A percentile compares a stretch with the other conserved stretches of the same genome.
These are phyloP conservation scores for Wasmannia auropunctata DNA, from an alignment of 1,140 invertebrate genomes.

Conservation along the genomic window DNA sequence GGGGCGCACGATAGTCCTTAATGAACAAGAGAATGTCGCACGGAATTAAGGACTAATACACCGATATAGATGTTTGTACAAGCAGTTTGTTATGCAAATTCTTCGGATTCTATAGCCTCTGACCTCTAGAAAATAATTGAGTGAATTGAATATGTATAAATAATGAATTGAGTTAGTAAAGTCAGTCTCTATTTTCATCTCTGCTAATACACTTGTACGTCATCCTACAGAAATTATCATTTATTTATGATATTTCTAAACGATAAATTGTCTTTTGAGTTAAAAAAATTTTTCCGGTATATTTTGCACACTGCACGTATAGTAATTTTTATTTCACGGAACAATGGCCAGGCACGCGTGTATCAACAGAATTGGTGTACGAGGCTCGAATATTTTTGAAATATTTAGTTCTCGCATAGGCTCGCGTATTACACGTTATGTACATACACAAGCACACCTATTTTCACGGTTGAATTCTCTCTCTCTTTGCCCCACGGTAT, in stretches of 20 bases:
- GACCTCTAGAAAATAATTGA: background rate
- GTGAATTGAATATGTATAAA: background rate
- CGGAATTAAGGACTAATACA: constrained; percentile 5
- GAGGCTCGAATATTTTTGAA: background rate
- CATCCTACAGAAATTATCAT: background rate
- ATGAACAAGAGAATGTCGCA: background rate
- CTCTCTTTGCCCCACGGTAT: background rate
- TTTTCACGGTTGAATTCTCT: background rate
- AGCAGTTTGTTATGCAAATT: background rate
- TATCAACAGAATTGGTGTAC: background rate
- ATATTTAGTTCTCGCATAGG: background rate
- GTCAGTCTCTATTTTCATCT: background rate
- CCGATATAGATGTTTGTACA: background rate
- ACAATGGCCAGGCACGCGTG: background rate
- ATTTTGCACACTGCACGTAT: background rate
- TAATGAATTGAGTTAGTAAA: background rate
- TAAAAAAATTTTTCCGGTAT: background rate
- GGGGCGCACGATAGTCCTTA: background rate
- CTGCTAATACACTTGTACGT: background rate
- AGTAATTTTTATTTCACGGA: constrained; percentile 14
- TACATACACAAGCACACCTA: background rate
- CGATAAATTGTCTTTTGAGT: background rate
- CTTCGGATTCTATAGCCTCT: background rate
- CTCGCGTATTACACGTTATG: background rate
- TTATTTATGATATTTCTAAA: no score